Evolutionary conservation across 2,888 invertebrate genomes (phyloP), one percentile per base, ranked within the genome.

Genomic region (Zeuzera pyrina): DNA sequence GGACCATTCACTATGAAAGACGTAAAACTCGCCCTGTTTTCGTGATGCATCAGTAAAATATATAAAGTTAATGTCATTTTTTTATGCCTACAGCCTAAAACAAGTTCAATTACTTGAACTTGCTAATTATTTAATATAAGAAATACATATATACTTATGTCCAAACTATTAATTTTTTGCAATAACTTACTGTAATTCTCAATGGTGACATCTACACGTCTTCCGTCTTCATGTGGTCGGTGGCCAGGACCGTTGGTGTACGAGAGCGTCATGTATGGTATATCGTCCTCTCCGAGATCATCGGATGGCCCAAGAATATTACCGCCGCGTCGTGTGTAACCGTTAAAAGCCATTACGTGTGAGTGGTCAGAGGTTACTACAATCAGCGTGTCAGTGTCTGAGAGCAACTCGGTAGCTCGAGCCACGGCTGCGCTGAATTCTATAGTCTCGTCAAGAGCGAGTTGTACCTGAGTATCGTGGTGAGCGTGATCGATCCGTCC

Each of bases 301-400:
- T 59, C 65, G 11, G 38, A 33, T 3, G 60, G 15, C 2, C 59
- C 59, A 25, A 49, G 37, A 26, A 61, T 52, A 15, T 45, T 41
- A 30, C 45, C 45, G 5, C 57, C 57, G 11, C 89, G 68, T 15
- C 66, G 60, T 2, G 88, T 78, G 57, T 91, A 91, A 1, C 91
- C 91, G 13, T 83, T 78, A 38, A 86, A 74, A 25, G 84, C 76
- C 78, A 91, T 85, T 0, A 87, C 85, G 55, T 91, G 91, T 0
- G 89, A 85, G 56, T 91, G 91, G 66, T 91, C 91, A 0, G 90
- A 84, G 0, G 89, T 89, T 2, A 90, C 91, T 10, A 92, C 85
- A 21, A 94, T 84, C 23, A 95, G 71, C 0, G 94, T 93, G 39
- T 95, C 92, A 1, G 87, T 73, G 15, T 73, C 72, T 24, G 68